These are phyloP conservation scores for Amiota minor DNA, from an alignment of 2,888 invertebrate genomes.

Conservation along the genomic window DNA sequence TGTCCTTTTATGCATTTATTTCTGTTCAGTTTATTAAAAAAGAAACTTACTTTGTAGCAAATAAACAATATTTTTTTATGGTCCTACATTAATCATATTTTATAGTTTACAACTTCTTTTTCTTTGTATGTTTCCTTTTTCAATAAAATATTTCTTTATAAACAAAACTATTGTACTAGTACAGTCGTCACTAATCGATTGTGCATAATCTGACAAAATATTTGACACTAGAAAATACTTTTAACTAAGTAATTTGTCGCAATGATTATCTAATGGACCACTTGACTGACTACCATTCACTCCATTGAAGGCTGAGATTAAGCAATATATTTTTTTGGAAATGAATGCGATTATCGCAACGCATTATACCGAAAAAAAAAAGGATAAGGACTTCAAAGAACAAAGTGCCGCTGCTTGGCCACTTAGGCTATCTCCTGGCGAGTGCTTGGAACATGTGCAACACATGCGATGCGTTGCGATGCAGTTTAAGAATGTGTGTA, in stretches of 20 bases:
- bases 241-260: constrained; percentile 23
- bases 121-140: not conserved
- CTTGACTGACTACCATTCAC: constrained; percentile 9
- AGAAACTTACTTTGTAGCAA: not conserved
- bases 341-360: not conserved
- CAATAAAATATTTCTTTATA: not conserved
- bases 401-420: not conserved
- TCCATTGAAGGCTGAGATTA: not conserved
- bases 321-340: not conserved
- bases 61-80: not conserved
- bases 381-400: not conserved
- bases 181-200: not conserved
- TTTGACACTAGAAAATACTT: not conserved
- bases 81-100: not conserved
- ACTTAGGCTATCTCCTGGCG: constrained; percentile 4
- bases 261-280: constrained; percentile 9
- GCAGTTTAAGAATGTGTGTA: no score
- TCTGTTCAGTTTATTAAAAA: no score
- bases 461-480: not conserved
- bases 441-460: constrained; percentile 2
- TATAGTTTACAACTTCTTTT: not conserved
- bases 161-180: not conserved
- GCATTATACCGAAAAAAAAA: not conserved
- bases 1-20: not conserved
- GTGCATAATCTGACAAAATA: not conserved